phyloP scores from a whole-genome alignment of 2,113 vertebrate genomes.

The Bungarus multicinctus region DNA sequence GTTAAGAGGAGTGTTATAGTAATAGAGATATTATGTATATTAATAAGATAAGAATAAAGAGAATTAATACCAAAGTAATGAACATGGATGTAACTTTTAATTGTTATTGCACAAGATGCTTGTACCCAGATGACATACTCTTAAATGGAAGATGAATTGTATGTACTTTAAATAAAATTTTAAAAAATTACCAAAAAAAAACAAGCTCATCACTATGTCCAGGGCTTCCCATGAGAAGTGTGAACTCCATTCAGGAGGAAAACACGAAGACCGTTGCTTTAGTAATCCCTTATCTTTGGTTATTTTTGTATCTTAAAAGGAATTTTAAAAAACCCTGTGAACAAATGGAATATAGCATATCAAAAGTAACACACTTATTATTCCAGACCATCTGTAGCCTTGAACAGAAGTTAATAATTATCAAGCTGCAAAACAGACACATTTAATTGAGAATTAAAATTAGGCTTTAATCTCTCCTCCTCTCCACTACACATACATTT shows the following conservation, averaged over 20 bases:
- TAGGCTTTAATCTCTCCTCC: neutral
- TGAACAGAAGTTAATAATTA: conserved; percentile 37
- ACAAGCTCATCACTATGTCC: too few species aligned
- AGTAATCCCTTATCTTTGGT: neutral
- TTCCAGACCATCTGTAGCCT: conserved; percentile 11
- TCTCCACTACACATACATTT: neutral
- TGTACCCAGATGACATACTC: too few species aligned
- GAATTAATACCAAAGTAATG: too few species aligned
- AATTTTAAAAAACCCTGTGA: neutral
- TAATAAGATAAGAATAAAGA: too few species aligned
- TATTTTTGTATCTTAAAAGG: neutral
- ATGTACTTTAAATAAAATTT: too few species aligned
- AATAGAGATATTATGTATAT: too few species aligned
- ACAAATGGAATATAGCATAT: neutral
- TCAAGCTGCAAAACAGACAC: neutral
- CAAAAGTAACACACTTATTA: conserved; percentile 22
- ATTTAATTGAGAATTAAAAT: conserved; percentile 34
- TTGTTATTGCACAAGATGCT: too few species aligned
- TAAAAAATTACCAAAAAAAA: too few species aligned
- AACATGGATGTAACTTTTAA: too few species aligned
- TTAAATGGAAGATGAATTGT: too few species aligned
- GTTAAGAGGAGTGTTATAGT: too few species aligned
- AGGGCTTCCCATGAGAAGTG: neutral
- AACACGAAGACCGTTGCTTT: neutral
- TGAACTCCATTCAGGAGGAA: neutral